Evolutionary conservation across 2,113 vertebrate genomes (phyloP), one percentile per base, ranked within the genome.

Genomic region (Climacteris rufus): DNA sequence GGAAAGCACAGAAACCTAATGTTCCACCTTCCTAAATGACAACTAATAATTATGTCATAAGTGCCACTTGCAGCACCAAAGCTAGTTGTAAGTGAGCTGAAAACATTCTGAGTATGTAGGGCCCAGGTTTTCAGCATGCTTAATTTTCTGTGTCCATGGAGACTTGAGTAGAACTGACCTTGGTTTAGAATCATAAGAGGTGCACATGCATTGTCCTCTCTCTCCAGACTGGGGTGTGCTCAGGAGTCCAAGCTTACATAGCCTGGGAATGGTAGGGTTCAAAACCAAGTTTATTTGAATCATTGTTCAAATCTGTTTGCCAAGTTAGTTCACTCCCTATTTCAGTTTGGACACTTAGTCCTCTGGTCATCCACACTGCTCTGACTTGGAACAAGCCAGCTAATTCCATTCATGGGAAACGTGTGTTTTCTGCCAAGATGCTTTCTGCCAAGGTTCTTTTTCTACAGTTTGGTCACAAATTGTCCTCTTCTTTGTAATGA

Each of bases 61-160:
- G 14, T 44, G 15, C 1, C 28, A 30, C 9, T 86, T 74, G 25
- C 42, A 91, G 15, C 2, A 1, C 49, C 12, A 64, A 82, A 79
- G 25, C 5, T 71, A 22, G 16, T 24, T 82, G 5, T 50, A 24
- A 57, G 23, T 28, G 31, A 54, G 10, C 45, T 50, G 39, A 79
- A 87, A 84, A 61, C 13, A 19, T 57, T 49, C n/a, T 61, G 50
- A 64, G 15, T 44, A 44, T 0, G 0, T 31, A n/a, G 8, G 6
- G 9, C 9, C 16, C 33, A 35, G 15, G 5, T 42, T 19, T 35
- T 40, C 20, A 86, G 10, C 28, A 11, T 33, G 7, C 1, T 5
- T 64, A 47, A 27, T 21, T n/a, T 83, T 52, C 15, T 56, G 17
- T 37, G 11, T 40, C 19, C 9, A 5, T 22, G 42, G 22, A 68